Percentiles rank a stretch among this genome's conserved stretches.
These are phyloP conservation scores for Drosophila ercepeae DNA, from an alignment of 1,140 invertebrate species.

Conservation along the genomic window DNA sequence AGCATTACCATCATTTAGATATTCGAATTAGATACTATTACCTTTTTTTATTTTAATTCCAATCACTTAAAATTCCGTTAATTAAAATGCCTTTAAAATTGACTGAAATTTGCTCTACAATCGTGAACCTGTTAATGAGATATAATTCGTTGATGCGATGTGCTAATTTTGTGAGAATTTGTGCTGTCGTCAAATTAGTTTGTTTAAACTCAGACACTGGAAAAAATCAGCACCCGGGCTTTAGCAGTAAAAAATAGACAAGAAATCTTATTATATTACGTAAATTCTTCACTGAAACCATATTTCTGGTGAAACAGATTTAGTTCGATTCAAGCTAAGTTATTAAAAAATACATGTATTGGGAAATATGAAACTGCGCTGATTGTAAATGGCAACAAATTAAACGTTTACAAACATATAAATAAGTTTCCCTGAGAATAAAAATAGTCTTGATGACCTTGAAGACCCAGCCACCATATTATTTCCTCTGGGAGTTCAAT, in stretches of 20 bases:
- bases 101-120: neutral
- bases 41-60: neutral
- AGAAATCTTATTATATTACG: neutral
- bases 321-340: no score
- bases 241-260: neutral
- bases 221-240: neutral
- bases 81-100: neutral
- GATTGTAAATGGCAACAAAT: no score
- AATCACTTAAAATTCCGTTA: neutral
- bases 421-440: neutral
- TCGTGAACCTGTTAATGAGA: neutral
- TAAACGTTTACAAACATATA: neutral
- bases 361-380: neutral
- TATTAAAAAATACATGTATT: neutral
- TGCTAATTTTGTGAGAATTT: neutral
- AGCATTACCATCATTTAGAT: neutral
- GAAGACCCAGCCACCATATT: no score
- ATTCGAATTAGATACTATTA: neutral
- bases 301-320: no score
- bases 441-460: neutral
- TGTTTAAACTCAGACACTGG: neutral
- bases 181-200: neutral
- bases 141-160: neutral
- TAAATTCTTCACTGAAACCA: neutral
- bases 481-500: neutral